A percentile compares a stretch with the other conserved stretches of the same genome.
These are phyloP conservation scores for Alosa alosa DNA, from an alignment of 2,113 vertebrate species.

Conservation along the genomic window DNA sequence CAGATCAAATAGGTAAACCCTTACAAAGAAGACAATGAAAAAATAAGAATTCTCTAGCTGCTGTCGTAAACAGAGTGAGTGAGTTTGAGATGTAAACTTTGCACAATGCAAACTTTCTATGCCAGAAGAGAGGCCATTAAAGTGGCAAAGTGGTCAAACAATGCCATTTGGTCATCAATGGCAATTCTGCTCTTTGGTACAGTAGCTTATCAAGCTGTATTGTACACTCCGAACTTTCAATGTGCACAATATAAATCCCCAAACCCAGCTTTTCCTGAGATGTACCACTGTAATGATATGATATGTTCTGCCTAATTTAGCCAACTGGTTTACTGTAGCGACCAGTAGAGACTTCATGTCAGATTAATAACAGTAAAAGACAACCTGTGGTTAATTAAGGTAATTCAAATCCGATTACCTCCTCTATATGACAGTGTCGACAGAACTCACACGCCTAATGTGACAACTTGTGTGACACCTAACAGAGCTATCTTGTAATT, in stretches of 20 bases:
- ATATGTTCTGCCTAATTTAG: neutral
- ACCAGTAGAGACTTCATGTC: slow-evolving; percentile 10
- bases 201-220: neutral
- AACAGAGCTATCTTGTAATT: slow-evolving; percentile 21
- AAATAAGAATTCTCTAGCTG: too few species aligned
- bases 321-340: neutral
- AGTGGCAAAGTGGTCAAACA: neutral
- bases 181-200: neutral
- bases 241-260: neutral
- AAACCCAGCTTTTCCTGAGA: neutral
- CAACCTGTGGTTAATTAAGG: slow-evolving; percentile 20
- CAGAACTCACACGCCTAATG: neutral
- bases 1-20: too few species aligned
- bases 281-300: neutral
- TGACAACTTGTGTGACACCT: neutral
- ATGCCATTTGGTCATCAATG: neutral
- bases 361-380: neutral
- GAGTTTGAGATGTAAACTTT: neutral
- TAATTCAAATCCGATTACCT: slow-evolving; percentile 32
- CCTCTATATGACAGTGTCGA: neutral
- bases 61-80: neutral
- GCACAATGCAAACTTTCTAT: neutral
- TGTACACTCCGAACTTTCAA: neutral
- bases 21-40: too few species aligned
- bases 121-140: neutral